These are phyloP conservation scores for Chaetoderma sp. DNA, from an alignment of 2,888 invertebrate genomes.

Conservation along the genomic window DNA sequence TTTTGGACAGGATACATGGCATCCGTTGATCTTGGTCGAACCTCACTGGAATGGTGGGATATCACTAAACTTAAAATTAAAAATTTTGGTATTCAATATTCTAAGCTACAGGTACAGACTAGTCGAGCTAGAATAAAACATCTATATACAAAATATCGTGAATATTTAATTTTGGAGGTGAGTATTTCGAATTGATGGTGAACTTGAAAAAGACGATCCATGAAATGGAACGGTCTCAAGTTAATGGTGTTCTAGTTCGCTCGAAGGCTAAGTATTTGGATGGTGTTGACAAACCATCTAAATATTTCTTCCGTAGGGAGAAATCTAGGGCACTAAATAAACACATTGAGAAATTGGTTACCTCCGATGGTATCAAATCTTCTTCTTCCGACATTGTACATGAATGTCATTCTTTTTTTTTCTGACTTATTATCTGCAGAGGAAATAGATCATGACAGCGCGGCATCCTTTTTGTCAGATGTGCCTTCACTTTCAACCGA, in stretches of 20 bases:
- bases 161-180: too few species aligned
- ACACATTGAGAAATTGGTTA: neutral
- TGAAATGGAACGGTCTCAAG: too few species aligned
- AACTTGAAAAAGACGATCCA: too few species aligned
- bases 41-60: too few species aligned
- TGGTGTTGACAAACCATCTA: conserved; percentile 5
- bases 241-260: neutral
- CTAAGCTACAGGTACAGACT: too few species aligned
- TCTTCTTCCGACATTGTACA: neutral
- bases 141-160: too few species aligned
- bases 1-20: too few species aligned
- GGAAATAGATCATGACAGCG: conserved; percentile 3
- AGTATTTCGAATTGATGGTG: too few species aligned
- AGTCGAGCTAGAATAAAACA: too few species aligned
- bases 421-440: conserved; percentile 1
- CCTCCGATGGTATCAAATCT: neutral
- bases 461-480: conserved; percentile 5
- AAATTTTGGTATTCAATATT: too few species aligned
- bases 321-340: neutral
- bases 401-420: conserved; percentile 1
- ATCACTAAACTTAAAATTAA: too few species aligned
- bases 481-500: conserved; percentile 7
- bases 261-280: conserved; percentile 1
- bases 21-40: too few species aligned
- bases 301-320: conserved; percentile 5